Evolutionary conservation across 2,113 vertebrate species (phyloP).

Genomic region (Pholis gunnellus): DNA sequence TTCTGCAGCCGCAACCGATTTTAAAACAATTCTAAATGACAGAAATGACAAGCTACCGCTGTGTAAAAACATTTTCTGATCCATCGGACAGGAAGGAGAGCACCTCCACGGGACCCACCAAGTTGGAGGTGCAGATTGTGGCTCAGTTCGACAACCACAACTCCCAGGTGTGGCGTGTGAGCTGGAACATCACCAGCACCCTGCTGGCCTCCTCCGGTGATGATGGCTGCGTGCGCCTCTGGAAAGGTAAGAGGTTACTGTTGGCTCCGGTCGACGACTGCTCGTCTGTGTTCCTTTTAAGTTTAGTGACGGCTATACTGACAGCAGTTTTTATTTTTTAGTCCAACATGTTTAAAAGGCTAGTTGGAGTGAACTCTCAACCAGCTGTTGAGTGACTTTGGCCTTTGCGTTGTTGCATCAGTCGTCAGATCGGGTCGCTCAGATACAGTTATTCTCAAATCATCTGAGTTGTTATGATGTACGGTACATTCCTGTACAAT

Average conservation of each 20-base stretch:
- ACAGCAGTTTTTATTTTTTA: background rate
- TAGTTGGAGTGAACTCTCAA: background rate
- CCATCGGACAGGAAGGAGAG: slow-evolving; percentile 88
- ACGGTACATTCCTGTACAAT: background rate
- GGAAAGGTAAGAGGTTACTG: slow-evolving; percentile 90
- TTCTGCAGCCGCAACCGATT: background rate
- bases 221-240: slow-evolving; percentile 96
- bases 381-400: background rate
- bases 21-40: background rate
- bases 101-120: slow-evolving; percentile 90
- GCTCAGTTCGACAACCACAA: slow-evolving; percentile 98
- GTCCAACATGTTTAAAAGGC: background rate
- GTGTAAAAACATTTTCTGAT: background rate
- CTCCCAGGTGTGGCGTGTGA: slow-evolving; percentile 97
- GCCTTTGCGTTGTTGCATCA: background rate
- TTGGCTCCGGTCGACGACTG: background rate
- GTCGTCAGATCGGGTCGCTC: no score
- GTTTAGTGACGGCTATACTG: background rate
- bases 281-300: background rate
- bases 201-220: slow-evolving; percentile 97
- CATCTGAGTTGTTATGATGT: background rate
- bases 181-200: slow-evolving; percentile 99
- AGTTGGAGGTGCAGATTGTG: slow-evolving; percentile 95
- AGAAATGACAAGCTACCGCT: background rate
- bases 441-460: background rate